phyloP scores from a whole-genome alignment of 2,888 invertebrate species.

The Caenorhabditis parvicauda region DNA sequence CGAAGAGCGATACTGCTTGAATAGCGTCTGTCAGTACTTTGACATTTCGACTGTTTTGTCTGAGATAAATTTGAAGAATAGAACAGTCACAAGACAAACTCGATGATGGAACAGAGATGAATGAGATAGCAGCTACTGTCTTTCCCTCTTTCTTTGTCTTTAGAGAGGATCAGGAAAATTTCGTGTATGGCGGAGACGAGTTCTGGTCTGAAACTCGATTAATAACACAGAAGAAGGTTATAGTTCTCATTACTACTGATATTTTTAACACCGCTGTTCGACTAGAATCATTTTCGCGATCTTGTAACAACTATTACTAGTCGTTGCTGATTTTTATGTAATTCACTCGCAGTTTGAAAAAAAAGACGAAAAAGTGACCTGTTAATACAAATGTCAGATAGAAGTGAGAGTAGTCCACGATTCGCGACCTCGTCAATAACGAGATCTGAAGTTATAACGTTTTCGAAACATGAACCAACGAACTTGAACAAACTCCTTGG shows the following conservation, averaged over 20 bases:
- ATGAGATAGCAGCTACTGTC: slow-evolving; percentile 1
- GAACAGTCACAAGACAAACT: not conserved
- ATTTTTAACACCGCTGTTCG: too few species aligned
- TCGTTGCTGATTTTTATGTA: too few species aligned
- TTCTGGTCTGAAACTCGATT: too few species aligned
- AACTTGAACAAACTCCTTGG: not conserved
- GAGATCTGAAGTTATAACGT: not conserved
- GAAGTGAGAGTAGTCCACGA: slow-evolving; percentile 4
- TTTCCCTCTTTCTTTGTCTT: not conserved
- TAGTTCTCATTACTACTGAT: too few species aligned
- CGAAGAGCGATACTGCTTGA: slow-evolving; percentile 13
- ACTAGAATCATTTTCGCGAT: slow-evolving; percentile 3
- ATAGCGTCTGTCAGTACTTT: slow-evolving; percentile 9
- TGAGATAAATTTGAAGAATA: not conserved
- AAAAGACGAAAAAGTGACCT: slow-evolving; percentile 5
- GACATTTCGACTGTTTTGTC: not conserved
- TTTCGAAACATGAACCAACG: not conserved
- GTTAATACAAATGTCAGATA: slow-evolving; percentile 20
- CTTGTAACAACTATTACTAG: too few species aligned
- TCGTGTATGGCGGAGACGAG: too few species aligned
- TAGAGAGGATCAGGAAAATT: not conserved
- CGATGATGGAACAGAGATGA: not conserved
- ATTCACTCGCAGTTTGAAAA: not conserved
- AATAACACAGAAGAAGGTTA: too few species aligned
- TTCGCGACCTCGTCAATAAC: slow-evolving; percentile 1